A percentile compares a stretch with the other conserved stretches of the same genome.
Evolutionary conservation across 2,888 invertebrate species (phyloP).

Genomic region (Cancer borealis): DNA sequence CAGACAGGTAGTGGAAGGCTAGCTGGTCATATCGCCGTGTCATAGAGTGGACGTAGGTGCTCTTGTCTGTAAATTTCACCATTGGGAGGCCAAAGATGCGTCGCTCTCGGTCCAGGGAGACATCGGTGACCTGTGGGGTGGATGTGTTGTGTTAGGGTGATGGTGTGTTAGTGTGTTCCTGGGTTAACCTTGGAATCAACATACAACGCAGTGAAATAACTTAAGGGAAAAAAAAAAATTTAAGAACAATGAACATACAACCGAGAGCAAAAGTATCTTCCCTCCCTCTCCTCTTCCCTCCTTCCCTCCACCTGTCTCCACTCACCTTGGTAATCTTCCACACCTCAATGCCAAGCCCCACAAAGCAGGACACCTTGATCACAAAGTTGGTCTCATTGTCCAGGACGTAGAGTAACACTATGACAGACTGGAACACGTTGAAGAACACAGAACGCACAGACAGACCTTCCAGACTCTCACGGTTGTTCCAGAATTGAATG

Average conservation of each 20-base stretch:
- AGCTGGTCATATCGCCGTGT: conserved; percentile 96
- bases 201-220: too few relatives aligned
- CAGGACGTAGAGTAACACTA: conserved; percentile 96
- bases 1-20: conserved; percentile 97
- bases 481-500: conserved; percentile 99
- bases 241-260: too few relatives aligned
- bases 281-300: background rate
- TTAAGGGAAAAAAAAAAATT: too few relatives aligned
- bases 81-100: conserved; percentile 90
- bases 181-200: too few relatives aligned
- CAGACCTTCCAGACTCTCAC: conserved; percentile 96
- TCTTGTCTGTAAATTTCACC: conserved; percentile 93
- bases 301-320: background rate
- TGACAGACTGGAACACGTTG: conserved; percentile 97
- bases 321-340: conserved; percentile 98
- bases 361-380: conserved; percentile 94
- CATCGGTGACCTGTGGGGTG: conserved; percentile 85
- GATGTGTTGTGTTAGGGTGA: too few relatives aligned
- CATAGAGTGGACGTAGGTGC: conserved; percentile 96
- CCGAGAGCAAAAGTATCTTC: too few relatives aligned
- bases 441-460: conserved; percentile 99
- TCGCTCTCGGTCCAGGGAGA: conserved; percentile 88
- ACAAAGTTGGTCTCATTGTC: conserved; percentile 99
- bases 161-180: too few relatives aligned
- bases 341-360: conserved; percentile 96